A percentile compares a stretch with the other conserved stretches of the same genome.
Evolutionary conservation across 2,888 invertebrate genomes (phyloP).

Genomic region (Andrena praecox): DNA sequence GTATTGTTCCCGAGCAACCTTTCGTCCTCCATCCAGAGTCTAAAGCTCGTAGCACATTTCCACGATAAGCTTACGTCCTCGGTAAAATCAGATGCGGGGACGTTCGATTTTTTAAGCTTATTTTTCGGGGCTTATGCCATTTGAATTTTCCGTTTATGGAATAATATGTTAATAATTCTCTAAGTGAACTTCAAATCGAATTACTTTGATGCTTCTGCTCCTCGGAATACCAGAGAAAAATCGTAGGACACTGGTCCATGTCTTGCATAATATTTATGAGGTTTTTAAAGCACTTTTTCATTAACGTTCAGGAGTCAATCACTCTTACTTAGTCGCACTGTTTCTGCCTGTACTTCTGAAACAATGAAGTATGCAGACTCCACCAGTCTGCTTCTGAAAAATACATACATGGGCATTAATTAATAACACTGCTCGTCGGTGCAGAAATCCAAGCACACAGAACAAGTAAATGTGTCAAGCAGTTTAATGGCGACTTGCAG

Average conservation of each 20-base stretch:
- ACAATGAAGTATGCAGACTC: neutral
- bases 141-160: constrained; percentile 1
- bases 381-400: too few species aligned
- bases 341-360: too few species aligned
- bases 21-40: neutral
- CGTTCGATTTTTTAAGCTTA: constrained; percentile 2
- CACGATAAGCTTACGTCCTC: neutral
- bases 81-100: neutral
- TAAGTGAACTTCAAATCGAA: neutral
- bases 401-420: too few species aligned
- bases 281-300: neutral
- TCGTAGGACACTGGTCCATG: neutral
- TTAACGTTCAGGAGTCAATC: neutral
- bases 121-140: neutral
- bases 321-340: too few species aligned
- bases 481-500: constrained; percentile 15
- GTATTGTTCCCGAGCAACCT: neutral
- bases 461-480: constrained; percentile 41
- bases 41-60: neutral
- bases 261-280: neutral
- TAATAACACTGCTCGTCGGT: constrained; percentile 29
- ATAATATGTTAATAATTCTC: constrained; percentile 7
- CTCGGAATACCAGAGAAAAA: neutral
- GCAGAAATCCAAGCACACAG: constrained; percentile 22
- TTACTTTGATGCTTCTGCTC: neutral